Conservation (phyloP, 2,113 vertebrate genomes). For the Dendrocopos noguchii region DNA sequence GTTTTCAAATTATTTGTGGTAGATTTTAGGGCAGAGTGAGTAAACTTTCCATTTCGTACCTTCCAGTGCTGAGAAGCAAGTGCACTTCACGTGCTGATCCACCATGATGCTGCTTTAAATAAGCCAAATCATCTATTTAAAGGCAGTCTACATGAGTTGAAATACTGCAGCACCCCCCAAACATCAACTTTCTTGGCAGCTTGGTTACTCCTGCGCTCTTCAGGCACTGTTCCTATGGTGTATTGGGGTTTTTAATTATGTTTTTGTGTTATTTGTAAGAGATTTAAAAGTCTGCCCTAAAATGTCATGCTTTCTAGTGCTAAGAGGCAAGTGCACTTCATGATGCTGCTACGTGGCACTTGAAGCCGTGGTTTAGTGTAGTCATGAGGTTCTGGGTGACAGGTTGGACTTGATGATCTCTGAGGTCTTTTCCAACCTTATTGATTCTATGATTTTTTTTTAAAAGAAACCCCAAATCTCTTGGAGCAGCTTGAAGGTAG, state of each 20-base stretch:
- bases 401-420: too few species aligned
- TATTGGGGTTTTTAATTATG: neutral
- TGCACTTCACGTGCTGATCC: accelerated
- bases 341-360: too few species aligned
- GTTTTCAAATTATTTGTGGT: neutral
- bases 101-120: neutral
- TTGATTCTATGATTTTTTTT: too few species aligned
- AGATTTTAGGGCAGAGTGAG: neutral
- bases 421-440: too few species aligned
- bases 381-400: too few species aligned
- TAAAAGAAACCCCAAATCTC: neutral
- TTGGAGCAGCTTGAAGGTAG: constrained; percentile 18
- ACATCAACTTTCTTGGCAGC: neutral
- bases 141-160: constrained; percentile 14
- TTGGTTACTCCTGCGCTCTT: neutral
- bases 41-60: neutral
- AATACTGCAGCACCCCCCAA: neutral
- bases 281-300: neutral
- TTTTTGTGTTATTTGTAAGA: neutral
- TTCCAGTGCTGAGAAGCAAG: neutral
- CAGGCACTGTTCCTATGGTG: neutral
- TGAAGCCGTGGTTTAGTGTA: too few species aligned
- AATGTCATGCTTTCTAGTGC: too few species aligned
- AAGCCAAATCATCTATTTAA: neutral
- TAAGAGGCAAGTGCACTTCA: too few species aligned